phyloP scores from a whole-genome alignment of 2,797 vertebrate species.

The Enoplosus armatus region DNA sequence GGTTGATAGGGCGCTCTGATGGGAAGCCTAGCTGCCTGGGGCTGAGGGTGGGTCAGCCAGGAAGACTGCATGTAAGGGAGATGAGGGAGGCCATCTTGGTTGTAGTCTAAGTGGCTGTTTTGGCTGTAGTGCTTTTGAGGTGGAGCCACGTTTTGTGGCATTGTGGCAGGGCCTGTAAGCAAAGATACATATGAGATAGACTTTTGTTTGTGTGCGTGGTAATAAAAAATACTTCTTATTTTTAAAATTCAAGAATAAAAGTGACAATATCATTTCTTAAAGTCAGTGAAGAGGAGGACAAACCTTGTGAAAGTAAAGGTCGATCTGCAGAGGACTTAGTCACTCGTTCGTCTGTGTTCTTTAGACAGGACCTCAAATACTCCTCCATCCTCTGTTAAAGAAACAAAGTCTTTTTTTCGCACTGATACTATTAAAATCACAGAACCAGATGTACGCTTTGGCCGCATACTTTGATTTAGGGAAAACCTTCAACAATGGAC shows the following conservation, averaged over 20 bases:
- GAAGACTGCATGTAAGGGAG: slow-evolving; percentile 36
- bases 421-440: background rate
- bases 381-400: slow-evolving; percentile 68
- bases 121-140: slow-evolving; percentile 13
- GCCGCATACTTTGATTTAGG: too few species aligned
- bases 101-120: slow-evolving; percentile 31
- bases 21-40: slow-evolving; percentile 35
- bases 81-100: slow-evolving; percentile 31
- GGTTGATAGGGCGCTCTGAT: slow-evolving; percentile 28
- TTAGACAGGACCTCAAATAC: slow-evolving; percentile 48
- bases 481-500: too few species aligned
- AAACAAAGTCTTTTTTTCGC: slow-evolving; percentile 9
- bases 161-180: slow-evolving; percentile 46
- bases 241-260: background rate
- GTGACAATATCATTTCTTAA: background rate
- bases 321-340: slow-evolving; percentile 24
- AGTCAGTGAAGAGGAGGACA: slow-evolving; percentile 11
- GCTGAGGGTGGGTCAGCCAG: slow-evolving; percentile 60
- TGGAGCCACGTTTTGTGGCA: slow-evolving; percentile 21
- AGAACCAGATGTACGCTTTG: too few species aligned
- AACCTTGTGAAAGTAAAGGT: slow-evolving; percentile 52
- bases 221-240: background rate
- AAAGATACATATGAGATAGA: background rate
- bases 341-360: slow-evolving; percentile 46
- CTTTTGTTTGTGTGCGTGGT: background rate